phyloP scores from a whole-genome alignment of 2,888 invertebrate genomes.

The Lordiphosa fenestrarum region DNA sequence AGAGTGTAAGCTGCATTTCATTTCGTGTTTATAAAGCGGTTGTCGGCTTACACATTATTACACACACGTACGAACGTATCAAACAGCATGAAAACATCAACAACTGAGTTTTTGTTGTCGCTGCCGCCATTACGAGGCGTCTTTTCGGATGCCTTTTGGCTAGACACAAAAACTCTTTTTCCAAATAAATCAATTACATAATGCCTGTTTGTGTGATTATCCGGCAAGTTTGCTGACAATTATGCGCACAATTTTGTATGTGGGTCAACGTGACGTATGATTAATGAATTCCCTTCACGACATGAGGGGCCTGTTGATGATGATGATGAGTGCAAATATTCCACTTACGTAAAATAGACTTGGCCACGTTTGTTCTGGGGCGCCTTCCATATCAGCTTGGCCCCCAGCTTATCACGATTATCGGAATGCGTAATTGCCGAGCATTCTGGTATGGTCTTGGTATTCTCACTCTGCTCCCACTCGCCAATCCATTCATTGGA shows the following conservation, averaged over 20 bases:
- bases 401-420: slow-evolving; percentile 87
- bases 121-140: slow-evolving; percentile 38
- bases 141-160: slow-evolving; percentile 32
- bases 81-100: slow-evolving; percentile 23
- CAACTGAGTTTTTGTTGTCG: slow-evolving; percentile 31
- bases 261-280: slow-evolving; percentile 67
- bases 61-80: too few species aligned
- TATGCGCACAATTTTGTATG: slow-evolving; percentile 47
- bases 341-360: slow-evolving; percentile 91
- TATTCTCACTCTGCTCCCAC: slow-evolving; percentile 87
- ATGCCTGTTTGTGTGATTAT: slow-evolving; percentile 52
- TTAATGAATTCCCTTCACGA: slow-evolving; percentile 50
- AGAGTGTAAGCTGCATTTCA: slow-evolving; percentile 8
- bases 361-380: slow-evolving; percentile 85
- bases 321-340: slow-evolving; percentile 8
- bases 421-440: slow-evolving; percentile 90
- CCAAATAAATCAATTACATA: slow-evolving; percentile 58
- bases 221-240: slow-evolving; percentile 60
- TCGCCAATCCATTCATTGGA: slow-evolving; percentile 88
- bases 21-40: slow-evolving; percentile 9
- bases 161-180: slow-evolving; percentile 22
- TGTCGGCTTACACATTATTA: slow-evolving; percentile 7
- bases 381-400: slow-evolving; percentile 88
- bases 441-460: slow-evolving; percentile 89
- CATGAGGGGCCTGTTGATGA: slow-evolving; percentile 12